Evolutionary conservation across 1,140 invertebrate species (phyloP), one percentile per base, ranked within the genome.

Genomic region (Hypsibius dujardini): DNA sequence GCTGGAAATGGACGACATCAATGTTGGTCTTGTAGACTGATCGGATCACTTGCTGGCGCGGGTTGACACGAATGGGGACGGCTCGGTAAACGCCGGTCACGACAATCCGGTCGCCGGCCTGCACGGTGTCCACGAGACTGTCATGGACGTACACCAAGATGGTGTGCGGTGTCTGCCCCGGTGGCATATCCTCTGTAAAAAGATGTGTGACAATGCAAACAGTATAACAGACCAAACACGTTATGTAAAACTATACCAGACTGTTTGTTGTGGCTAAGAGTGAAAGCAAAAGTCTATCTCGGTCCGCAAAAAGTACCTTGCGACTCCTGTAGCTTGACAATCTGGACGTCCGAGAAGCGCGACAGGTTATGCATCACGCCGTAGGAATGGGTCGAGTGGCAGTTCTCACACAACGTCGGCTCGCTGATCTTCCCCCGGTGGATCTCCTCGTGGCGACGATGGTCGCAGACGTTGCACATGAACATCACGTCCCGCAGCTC

Each of bases 401-500:
- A 95, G 77, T 92, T 87, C 0, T 86, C 85, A 79, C 96, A 99
- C 28, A 95, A 83, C 2, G 90, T 92, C 0, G 96, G 95, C 77
- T 99, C 95, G 1, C 87, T 83, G 76, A 99, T 97, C 46, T 90
- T 86, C 15, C 95, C 95, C 59, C 92, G 83, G 45, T 81, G 75
- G 71, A 95, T 86, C 79, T 95, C 92, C 0, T 90, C 89, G 1
- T 83, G 82, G 0, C 87, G 86, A 12, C 85, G 86, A 74, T 87
- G 87, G 0, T 86, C 84, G 79, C 96, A 99, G 1, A 95, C 87
- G 70, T 89, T 88, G 77, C 96, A 99, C 74, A 88, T 86, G 81
- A 99, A 99, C 79, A 92, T 96, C 0, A 92, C 95, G 77, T 94
- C 90, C 12, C 91, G 83, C 92, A 99, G 97, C 82, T 99, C 95